phyloP scores from a whole-genome alignment of 2,113 vertebrate species.

The Coptodon rendalli region DNA sequence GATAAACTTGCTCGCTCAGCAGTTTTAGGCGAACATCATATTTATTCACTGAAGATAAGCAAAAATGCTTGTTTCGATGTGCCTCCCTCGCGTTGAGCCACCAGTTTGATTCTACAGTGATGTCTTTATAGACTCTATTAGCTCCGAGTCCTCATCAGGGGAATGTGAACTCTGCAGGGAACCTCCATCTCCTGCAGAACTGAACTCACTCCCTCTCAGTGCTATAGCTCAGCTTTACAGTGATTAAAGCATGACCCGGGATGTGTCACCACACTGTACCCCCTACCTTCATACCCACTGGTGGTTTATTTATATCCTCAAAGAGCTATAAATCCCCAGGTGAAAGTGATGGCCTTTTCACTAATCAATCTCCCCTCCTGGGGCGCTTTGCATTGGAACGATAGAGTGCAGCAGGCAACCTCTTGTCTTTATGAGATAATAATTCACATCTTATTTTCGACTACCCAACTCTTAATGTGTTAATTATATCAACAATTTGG shows the following conservation, averaged over 20 bases:
- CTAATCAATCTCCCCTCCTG: constrained; percentile 55
- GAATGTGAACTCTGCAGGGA: constrained; percentile 16
- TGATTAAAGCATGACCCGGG: constrained; percentile 58
- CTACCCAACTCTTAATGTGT: background rate
- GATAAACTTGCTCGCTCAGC: constrained; percentile 51
- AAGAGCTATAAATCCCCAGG: constrained; percentile 60
- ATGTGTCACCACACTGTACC: constrained; percentile 43
- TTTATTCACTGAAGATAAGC: constrained; percentile 49
- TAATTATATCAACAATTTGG: constrained; percentile 1
- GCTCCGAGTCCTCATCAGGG: background rate
- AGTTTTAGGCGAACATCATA: constrained; percentile 39
- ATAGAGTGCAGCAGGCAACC: background rate
- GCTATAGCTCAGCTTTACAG: constrained; percentile 28
- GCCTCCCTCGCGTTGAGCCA: background rate
- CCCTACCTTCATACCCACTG: constrained; percentile 33
- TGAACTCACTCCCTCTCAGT: background rate
- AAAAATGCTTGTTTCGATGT: constrained; percentile 6
- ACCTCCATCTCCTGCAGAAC: constrained; percentile 1
- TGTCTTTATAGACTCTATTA: background rate
- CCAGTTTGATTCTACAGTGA: background rate
- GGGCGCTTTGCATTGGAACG: constrained; percentile 20
- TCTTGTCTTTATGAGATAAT: background rate
- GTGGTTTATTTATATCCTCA: constrained; percentile 64
- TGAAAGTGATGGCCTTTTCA: constrained; percentile 68
- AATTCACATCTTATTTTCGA: constrained; percentile 15